Base-by-base conservation (phyloP, 1,140 invertebrate genomes). In the Battus philenor region DNA sequence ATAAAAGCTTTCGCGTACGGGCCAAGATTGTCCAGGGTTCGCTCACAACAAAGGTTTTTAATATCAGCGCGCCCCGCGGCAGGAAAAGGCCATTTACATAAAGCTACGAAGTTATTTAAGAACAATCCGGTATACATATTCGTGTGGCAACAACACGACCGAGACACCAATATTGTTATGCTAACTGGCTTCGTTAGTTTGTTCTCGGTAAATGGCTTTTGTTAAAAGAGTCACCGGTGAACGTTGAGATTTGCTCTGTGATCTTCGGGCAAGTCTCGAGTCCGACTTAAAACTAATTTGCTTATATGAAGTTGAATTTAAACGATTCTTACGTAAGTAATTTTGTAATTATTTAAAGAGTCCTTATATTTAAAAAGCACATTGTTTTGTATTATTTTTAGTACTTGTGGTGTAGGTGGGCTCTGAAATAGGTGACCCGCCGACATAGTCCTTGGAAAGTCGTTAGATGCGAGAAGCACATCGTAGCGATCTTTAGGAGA, bases 111-210 rank as follows among this genome's bases (percentile, higher is more conserved):
- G 57, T 68, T 74, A 67, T 78, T 75, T 74, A 76, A 72, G 67
- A 75, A 74, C 69, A 74, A 78, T 67, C 67, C 67, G 49, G 49
- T 60, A 50, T 67, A 79, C 59, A 68, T 52, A 56, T 56, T 62
- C 58, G 62, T 68, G 69, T 63, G 56, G 47, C 50, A 57, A 60
- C 59, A 62, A 69, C 63, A 66, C 61, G 60, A 65, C 52, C 57
- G 55, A 59, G 53, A 67, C 67, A 75, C 61, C 76, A 80, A 83
- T 81, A 83, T 83, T 81, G 73, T 79, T 83, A 83, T 76, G 75
- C 73, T 79, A 83, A 81, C 73, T 74, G 75, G 58, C 73, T 76
- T 83, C 79, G 79, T 83, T 83, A 83, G 72, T 72, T 79, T 76
- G 74, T 77, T 74, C 68, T 65, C 62, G 59, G 68, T 73, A 83